Evolutionary conservation across 2,888 invertebrate species (phyloP).

Genomic region (Cordilura impudica): DNA sequence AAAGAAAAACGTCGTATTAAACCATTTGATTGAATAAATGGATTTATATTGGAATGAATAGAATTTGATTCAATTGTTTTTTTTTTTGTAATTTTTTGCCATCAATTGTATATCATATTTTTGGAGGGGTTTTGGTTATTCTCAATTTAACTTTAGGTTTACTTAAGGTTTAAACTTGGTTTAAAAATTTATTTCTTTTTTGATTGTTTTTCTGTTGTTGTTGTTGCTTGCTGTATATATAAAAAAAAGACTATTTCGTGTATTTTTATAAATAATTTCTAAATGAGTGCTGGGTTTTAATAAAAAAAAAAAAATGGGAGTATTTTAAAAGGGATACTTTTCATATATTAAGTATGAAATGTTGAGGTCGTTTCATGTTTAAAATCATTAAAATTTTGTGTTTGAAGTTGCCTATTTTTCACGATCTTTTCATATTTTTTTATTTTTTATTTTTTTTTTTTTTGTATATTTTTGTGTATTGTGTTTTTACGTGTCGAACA

Average conservation of each 20-base stretch:
- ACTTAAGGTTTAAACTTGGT: slow-evolving; percentile 53
- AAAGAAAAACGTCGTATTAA: slow-evolving; percentile 79
- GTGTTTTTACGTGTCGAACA: slow-evolving; percentile 69
- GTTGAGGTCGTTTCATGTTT: slow-evolving; percentile 43
- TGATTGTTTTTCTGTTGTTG: slow-evolving; percentile 68
- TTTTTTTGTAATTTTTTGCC: slow-evolving; percentile 63
- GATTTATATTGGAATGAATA: slow-evolving; percentile 47
- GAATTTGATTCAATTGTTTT: slow-evolving; percentile 44
- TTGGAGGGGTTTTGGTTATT: slow-evolving; percentile 33
- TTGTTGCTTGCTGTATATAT: not conserved
- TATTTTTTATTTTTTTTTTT: slow-evolving; percentile 52
- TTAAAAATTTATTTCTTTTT: slow-evolving; percentile 73
- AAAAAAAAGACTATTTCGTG: not conserved
- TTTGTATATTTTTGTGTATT: slow-evolving; percentile 57
- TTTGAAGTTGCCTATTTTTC: slow-evolving; percentile 45
- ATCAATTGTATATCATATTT: slow-evolving; percentile 44
- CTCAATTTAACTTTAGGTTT: slow-evolving; percentile 62
- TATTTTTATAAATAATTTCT: slow-evolving; percentile 6
- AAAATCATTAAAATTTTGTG: not conserved
- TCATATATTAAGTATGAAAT: not conserved
- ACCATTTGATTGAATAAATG: slow-evolving; percentile 69
- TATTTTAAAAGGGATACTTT: not conserved
- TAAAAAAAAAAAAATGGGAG: not conserved
- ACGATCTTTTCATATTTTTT: slow-evolving; percentile 43
- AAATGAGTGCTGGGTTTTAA: slow-evolving; percentile 12